phyloP scores from a whole-genome alignment of 2,888 invertebrate genomes.

The Diaphora mendica region DNA sequence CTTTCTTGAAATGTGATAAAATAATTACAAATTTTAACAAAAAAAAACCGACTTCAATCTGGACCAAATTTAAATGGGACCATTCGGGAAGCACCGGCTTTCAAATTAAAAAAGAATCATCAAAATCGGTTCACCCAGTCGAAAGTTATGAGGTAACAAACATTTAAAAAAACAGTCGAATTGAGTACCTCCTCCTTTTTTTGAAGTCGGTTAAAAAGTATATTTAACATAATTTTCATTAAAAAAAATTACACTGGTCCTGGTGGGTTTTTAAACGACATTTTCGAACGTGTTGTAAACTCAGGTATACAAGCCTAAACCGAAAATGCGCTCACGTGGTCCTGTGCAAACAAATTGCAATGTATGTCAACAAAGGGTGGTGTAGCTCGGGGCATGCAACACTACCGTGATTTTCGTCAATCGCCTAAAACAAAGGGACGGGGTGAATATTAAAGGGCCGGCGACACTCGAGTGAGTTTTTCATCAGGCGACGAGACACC shows the following conservation, averaged over 20 bases:
- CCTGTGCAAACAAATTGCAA: conserved; percentile 66
- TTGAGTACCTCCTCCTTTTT: too few relatives aligned
- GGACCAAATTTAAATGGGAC: too few relatives aligned
- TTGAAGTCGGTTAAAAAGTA: too few relatives aligned
- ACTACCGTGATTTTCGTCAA: conserved; percentile 80
- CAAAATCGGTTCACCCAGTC: too few relatives aligned
- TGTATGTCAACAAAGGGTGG: conserved; percentile 43
- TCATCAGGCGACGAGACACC: conserved; percentile 81
- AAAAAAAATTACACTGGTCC: background rate
- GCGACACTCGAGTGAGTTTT: conserved; percentile 80
- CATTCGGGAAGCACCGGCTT: too few relatives aligned
- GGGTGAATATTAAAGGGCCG: conserved; percentile 82
- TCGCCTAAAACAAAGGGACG: conserved; percentile 77
- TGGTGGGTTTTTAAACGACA: conserved; percentile 8
- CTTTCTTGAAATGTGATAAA: too few relatives aligned
- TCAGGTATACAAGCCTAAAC: conserved; percentile 39
- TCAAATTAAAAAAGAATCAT: too few relatives aligned
- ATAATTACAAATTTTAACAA: too few relatives aligned
- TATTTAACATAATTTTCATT: background rate
- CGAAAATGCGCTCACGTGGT: conserved; percentile 46
- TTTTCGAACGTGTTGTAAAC: conserved; percentile 36
- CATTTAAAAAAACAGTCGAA: too few relatives aligned
- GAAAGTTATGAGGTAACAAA: too few relatives aligned
- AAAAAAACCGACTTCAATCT: too few relatives aligned
- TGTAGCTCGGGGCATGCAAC: conserved; percentile 36